Percentiles rank a stretch among this genome's conserved stretches.
Evolutionary conservation across 2,888 invertebrate genomes (phyloP).

Genomic region (Corbicula japonica): DNA sequence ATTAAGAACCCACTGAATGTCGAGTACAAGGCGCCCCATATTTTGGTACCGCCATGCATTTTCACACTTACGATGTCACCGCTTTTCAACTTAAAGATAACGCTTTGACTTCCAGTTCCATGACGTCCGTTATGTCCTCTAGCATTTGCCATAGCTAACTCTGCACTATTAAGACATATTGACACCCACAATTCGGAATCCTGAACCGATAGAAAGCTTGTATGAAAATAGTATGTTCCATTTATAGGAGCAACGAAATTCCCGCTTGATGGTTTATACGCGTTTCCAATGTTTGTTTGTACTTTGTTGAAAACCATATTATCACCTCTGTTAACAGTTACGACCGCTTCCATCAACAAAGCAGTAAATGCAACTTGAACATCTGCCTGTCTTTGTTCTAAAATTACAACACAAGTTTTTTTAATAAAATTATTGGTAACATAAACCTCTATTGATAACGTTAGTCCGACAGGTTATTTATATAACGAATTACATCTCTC

Average conservation of each 20-base stretch:
- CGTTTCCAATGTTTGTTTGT: constrained; percentile 1
- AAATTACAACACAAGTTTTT: too few species aligned
- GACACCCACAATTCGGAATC: not conserved
- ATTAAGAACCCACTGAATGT: constrained; percentile 7
- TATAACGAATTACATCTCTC: too few species aligned
- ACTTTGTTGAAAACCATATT: not conserved
- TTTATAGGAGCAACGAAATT: not conserved
- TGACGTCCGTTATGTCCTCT: constrained; percentile 3
- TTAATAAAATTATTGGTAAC: too few species aligned
- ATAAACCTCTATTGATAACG: too few species aligned
- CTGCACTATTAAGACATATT: not conserved
- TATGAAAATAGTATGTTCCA: not conserved
- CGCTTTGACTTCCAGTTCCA: constrained; percentile 1
- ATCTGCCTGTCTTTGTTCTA: too few species aligned
- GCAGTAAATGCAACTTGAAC: constrained; percentile 6
- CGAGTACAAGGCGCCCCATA: not conserved
- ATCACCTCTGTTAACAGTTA: not conserved
- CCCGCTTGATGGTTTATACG: not conserved
- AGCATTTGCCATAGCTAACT: not conserved
- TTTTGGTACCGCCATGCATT: not conserved
- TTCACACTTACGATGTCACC: constrained; percentile 2
- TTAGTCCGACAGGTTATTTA: too few species aligned
- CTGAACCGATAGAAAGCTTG: not conserved
- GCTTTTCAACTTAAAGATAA: not conserved
- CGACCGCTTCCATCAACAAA: not conserved